Evolutionary conservation across 2,113 vertebrate genomes (phyloP).

Genomic region (Poeciliopsis prolifica): DNA sequence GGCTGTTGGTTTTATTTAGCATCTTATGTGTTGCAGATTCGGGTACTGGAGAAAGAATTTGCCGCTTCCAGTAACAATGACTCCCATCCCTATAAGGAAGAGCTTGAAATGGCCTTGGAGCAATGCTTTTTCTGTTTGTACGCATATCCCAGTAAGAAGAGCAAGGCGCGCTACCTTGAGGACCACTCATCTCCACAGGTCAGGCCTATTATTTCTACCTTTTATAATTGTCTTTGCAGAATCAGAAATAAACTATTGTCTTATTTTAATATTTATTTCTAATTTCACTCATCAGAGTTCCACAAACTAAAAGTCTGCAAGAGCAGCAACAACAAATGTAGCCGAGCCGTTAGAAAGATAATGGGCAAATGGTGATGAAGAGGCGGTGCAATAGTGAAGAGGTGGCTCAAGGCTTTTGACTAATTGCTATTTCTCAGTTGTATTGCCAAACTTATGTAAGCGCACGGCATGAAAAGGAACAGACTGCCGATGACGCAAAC

Average conservation of each 20-base stretch:
- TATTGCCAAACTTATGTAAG: slow-evolving; percentile 25
- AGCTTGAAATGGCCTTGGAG: slow-evolving; percentile 94
- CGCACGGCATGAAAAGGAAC: slow-evolving; percentile 14
- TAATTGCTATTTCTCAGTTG: slow-evolving; percentile 36
- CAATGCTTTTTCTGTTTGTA: slow-evolving; percentile 97
- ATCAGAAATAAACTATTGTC: not conserved
- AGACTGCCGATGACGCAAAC: slow-evolving; percentile 27
- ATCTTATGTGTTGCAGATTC: slow-evolving; percentile 77
- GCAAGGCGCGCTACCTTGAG: slow-evolving; percentile 95
- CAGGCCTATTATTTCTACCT: not conserved
- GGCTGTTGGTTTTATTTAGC: not conserved
- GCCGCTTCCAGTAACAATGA: slow-evolving; percentile 80
- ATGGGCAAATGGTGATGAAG: slow-evolving; percentile 28
- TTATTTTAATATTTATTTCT: not conserved
- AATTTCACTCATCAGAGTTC: not conserved
- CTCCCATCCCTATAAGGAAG: slow-evolving; percentile 92
- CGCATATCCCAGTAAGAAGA: slow-evolving; percentile 96
- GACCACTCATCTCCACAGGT: slow-evolving; percentile 96
- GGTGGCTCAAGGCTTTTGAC: slow-evolving; percentile 24
- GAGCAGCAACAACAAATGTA: not conserved
- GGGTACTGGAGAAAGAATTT: slow-evolving; percentile 90
- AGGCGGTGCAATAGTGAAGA: slow-evolving; percentile 43
- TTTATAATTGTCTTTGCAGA: not conserved
- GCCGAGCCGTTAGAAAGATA: slow-evolving; percentile 3
- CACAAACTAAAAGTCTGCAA: slow-evolving; percentile 2